A percentile compares a stretch with the other conserved stretches of the same genome.
These are phyloP conservation scores for Erpetoichthys calabaricus DNA, from an alignment of 2,797 vertebrate genomes.

Conservation along the genomic window DNA sequence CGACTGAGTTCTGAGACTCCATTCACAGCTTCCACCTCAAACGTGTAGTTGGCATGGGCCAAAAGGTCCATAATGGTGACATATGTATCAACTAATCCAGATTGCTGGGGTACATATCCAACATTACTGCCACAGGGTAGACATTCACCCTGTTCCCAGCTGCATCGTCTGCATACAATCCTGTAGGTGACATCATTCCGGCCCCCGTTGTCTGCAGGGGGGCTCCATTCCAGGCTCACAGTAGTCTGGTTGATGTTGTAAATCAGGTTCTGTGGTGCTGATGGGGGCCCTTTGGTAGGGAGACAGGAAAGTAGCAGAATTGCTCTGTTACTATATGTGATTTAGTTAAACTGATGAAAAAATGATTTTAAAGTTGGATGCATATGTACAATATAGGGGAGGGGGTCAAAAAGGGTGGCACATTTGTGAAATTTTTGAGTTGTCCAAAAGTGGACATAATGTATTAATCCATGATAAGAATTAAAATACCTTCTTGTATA, in stretches of 20 bases:
- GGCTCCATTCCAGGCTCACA: slow-evolving; percentile 87
- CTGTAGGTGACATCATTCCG: slow-evolving; percentile 89
- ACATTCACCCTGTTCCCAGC: slow-evolving; percentile 93
- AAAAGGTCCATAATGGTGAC: slow-evolving; percentile 81
- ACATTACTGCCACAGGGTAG: slow-evolving; percentile 80
- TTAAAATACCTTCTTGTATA: no score
- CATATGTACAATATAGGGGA: no score
- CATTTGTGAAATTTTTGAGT: no score
- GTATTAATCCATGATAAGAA: no score
- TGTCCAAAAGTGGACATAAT: no score
- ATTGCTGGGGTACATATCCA: slow-evolving; percentile 79
- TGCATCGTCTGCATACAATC: slow-evolving; percentile 80
- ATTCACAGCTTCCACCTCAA: slow-evolving; percentile 96
- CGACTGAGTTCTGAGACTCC: slow-evolving; percentile 91
- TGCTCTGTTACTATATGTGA: slow-evolving; percentile 23
- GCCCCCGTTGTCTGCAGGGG: slow-evolving; percentile 83
- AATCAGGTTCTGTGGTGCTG: slow-evolving; percentile 93
- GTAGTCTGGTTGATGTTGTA: slow-evolving; percentile 98
- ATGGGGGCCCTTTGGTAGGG: slow-evolving; percentile 75
- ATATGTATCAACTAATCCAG: slow-evolving; percentile 81
- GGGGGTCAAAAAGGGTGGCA: no score
- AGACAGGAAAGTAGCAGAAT: slow-evolving; percentile 19
- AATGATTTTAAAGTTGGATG: slow-evolving; percentile 32
- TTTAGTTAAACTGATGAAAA: slow-evolving; percentile 39
- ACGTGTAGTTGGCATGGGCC: slow-evolving; percentile 95